Evolutionary conservation across 2,113 vertebrate genomes (phyloP), one percentile per base, ranked within the genome.

Genomic region (Notechis scutatus): DNA sequence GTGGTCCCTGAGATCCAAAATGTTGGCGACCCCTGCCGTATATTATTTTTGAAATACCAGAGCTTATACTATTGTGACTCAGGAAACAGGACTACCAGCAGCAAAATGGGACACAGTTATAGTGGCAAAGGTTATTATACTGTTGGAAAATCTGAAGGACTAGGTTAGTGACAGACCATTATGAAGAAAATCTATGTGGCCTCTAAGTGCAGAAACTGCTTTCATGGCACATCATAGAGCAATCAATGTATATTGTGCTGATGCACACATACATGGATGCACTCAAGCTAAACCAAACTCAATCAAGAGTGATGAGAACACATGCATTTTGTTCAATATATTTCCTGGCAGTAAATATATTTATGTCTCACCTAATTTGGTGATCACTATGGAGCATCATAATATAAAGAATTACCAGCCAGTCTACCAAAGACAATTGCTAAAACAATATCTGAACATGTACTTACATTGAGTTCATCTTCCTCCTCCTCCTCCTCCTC

Each of bases 391-490:
- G 23, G 14, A 64, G 29, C 15, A 18, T 23, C 45, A 24, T 15
- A 20, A 57, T 18, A 6, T 86, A 42, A 29, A 90, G 12, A 64
- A 56, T 57, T 34, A 57, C 55, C 34, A 29, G 21, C 55, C 56
- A 61, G 54, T 23, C 56, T 1, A 42, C 24, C 55, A 24, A 89
- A 56, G 12, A 12, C 23, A 90, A 59, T 57, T 91, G 94, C n/a
- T 18, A 93, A 54, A 92, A 91, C 8, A 91, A 39, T 89, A 52
- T 39, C 54, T 91, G 52, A 92, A 96, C 98, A 95, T 55, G 99
- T 98, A 56, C 97, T 98, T 94, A 99, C 91, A 95, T 93, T 98
- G 97, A 93, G 97, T 96, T 57, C 94, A 96, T 20, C 96, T 95
- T 93, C 74, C 1, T 93, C 23, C 6, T 92, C 97, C n/a, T 93